These are phyloP conservation scores for Eristalinus aeneus DNA, from an alignment of 2,888 invertebrate genomes.

Conservation along the genomic window DNA sequence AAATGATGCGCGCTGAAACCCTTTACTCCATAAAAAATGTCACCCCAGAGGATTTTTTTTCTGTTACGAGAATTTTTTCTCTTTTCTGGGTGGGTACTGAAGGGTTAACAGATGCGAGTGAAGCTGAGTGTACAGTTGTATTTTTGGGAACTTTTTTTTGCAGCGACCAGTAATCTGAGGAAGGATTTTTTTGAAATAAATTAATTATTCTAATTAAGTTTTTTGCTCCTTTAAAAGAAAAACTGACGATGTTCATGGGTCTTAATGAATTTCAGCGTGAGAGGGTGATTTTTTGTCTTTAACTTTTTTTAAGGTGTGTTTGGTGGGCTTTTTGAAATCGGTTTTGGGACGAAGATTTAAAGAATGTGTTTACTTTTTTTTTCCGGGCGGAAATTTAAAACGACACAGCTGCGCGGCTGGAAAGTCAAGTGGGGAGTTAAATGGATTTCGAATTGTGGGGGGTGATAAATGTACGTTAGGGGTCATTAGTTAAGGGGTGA, in stretches of 20 bases:
- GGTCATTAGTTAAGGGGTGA: constrained; percentile 28
- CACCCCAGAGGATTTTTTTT: neutral
- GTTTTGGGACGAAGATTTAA: neutral
- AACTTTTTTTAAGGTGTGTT: neutral
- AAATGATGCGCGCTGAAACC: neutral
- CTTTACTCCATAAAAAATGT: neutral
- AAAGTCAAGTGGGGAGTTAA: neutral
- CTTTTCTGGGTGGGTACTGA: neutral
- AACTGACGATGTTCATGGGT: constrained; percentile 28
- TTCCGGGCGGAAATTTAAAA: neutral
- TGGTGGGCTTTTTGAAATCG: neutral
- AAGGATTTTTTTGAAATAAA: constrained; percentile 54
- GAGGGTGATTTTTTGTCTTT: neutral
- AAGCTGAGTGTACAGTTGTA: neutral
- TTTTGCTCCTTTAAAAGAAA: constrained; percentile 34
- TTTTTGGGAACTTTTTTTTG: constrained; percentile 15
- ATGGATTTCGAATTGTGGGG: constrained; percentile 43
- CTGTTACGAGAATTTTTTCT: neutral
- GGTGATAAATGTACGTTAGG: constrained; percentile 33
- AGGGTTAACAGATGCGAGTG: neutral
- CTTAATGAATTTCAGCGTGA: neutral
- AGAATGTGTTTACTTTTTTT: neutral
- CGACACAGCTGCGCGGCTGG: neutral
- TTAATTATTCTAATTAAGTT: constrained; percentile 70
- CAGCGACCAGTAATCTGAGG: constrained; percentile 32